phyloP scores from a whole-genome alignment of 2,797 vertebrate species.

The Huso huso region DNA sequence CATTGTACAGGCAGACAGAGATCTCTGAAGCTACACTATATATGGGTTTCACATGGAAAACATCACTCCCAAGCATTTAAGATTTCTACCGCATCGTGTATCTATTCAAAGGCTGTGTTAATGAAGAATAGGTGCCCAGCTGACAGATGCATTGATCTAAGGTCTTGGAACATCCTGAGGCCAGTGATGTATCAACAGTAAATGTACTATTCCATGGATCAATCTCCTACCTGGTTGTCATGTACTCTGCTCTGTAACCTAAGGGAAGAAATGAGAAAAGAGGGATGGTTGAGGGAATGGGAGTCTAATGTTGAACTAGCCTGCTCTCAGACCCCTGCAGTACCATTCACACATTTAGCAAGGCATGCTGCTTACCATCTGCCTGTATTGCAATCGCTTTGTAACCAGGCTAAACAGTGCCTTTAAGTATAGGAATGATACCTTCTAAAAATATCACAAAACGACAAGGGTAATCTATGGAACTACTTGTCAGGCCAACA shows the following conservation, averaged over 20 bases:
- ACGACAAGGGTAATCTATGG: background rate
- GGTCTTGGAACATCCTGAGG: too few relatives aligned
- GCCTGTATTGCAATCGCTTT: slow-evolving; percentile 10
- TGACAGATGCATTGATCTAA: too few relatives aligned
- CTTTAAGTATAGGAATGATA: background rate
- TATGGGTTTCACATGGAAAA: too few relatives aligned
- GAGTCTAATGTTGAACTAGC: slow-evolving; percentile 28
- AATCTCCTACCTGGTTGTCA: slow-evolving; percentile 88
- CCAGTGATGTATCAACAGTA: background rate
- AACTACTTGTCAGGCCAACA: background rate
- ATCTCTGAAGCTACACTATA: too few relatives aligned
- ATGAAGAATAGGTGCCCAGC: too few relatives aligned
- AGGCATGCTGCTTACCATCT: slow-evolving; percentile 47
- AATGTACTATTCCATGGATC: too few relatives aligned
- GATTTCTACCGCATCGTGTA: too few relatives aligned
- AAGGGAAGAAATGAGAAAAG: slow-evolving; percentile 25
- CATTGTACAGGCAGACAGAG: too few relatives aligned
- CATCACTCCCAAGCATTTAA: too few relatives aligned
- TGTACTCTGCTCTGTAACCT: slow-evolving; percentile 94
- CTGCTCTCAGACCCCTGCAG: slow-evolving; percentile 30
- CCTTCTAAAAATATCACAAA: background rate
- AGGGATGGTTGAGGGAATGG: slow-evolving; percentile 12
- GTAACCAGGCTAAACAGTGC: background rate
- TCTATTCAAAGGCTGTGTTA: too few relatives aligned
- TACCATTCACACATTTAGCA: slow-evolving; percentile 29